Evolutionary conservation across 2,797 vertebrate species (phyloP).

Genomic region (Anolis apletophallus): DNA sequence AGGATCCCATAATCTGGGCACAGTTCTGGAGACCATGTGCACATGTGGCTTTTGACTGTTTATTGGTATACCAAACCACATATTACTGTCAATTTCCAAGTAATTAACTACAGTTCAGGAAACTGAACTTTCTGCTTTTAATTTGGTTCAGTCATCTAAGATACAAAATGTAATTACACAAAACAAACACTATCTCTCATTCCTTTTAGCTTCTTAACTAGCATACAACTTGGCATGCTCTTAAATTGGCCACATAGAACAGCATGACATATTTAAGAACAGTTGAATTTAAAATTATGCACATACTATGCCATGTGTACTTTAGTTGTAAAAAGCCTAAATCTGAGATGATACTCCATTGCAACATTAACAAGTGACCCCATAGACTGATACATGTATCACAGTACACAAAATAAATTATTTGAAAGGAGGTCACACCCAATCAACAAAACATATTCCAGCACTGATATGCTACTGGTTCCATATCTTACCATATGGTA

Average conservation of each 20-base stretch:
- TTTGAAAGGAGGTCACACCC: not conserved
- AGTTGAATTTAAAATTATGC: not conserved
- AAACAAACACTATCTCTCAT: not conserved
- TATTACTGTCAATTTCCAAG: slow-evolving; percentile 3
- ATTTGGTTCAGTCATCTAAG: slow-evolving; percentile 33
- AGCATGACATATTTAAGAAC: not conserved
- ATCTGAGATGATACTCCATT: not conserved
- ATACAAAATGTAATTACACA: slow-evolving; percentile 20
- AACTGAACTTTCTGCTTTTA: slow-evolving; percentile 44
- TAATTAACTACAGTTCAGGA: slow-evolving; percentile 24
- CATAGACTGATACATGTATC: no score
- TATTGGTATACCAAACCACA: slow-evolving; percentile 24
- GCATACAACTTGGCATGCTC: fast-evolving
- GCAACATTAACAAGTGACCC: not conserved
- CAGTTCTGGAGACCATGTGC: slow-evolving; percentile 35
- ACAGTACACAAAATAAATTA: not conserved
- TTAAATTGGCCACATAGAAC: not conserved
- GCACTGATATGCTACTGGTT: not conserved
- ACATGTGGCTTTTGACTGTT: slow-evolving; percentile 32
- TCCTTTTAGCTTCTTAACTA: not conserved
- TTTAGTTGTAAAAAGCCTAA: not conserved
- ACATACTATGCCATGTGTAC: not conserved
- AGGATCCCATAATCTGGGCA: slow-evolving; percentile 3
- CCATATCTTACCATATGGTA: not conserved
- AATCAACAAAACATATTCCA: not conserved